Base-by-base conservation (phyloP, 2,113 vertebrate genomes). In the Vanacampus margaritifer region DNA sequence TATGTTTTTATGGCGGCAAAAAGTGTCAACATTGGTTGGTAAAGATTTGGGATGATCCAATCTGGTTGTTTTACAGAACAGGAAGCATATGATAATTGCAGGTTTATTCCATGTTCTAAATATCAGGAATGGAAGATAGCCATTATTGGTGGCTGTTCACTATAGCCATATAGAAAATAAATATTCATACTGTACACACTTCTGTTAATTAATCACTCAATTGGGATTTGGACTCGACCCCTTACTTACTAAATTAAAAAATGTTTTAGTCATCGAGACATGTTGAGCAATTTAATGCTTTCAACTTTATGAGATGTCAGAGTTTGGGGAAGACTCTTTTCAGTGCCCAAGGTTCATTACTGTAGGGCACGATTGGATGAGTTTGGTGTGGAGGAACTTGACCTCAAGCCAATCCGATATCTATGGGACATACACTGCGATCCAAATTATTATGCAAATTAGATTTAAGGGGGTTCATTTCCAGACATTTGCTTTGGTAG, bases 21-120 rank as follows among this genome's bases (percentile, higher is more conserved):
- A 63, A 12, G n/a, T 76, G 46, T 71, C 67, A 79, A 61, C 71
- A 70, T 48, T 51, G 43, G 35, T 76, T 79, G 80, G 63, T 60
- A 67, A 78, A 71, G 63, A 65, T 16, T 32, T 63, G 51, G 11
- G 59, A 53, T 71, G 63, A 59, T 74, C 58, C 69, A 67, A 69
- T 64, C 16, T 43, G 36, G 60, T 70, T 79, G 41, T 13, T 63
- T n/a, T 9, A 28, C 10, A 54, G 0, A 83, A 58, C 21, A 62
- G 28, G 71, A 37, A 69, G 61, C 43, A 57, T 26, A 0, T 36
- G 53, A 66, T 68, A 46, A 59, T 43, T 72, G 45, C 23, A 54
- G 68, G 59, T 70, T 60, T 51, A 50, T 63, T 61, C 23, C 4
- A 68, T 37, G 46, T 76, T 77, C 69, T 26, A 64, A 72, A 78